Conservation (phyloP, 2,888 invertebrate species). For the Perithous albicinctus region DNA sequence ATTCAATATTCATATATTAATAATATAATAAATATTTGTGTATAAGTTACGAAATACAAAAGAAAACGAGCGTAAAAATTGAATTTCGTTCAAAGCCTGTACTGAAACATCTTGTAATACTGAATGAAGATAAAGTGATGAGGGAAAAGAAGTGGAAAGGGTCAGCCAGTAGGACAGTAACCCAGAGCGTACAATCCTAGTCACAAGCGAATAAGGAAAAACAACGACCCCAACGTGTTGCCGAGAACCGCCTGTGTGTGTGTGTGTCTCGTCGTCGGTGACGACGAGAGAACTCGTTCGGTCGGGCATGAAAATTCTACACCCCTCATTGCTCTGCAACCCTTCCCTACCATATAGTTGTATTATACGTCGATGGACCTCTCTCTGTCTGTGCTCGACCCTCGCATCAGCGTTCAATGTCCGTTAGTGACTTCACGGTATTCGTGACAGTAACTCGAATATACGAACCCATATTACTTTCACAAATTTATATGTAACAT, state of each 20-base stretch:
- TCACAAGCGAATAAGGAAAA: slow-evolving; percentile 67
- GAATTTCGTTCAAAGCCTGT: neutral
- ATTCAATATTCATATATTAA: neutral
- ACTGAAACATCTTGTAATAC: neutral
- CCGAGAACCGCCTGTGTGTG: slow-evolving; percentile 85
- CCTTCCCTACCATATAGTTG: slow-evolving; percentile 61
- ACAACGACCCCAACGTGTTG: slow-evolving; percentile 86
- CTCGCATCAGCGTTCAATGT: slow-evolving; percentile 51
- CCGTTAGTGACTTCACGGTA: slow-evolving; percentile 52
- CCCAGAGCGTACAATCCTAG: neutral
- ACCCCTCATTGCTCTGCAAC: slow-evolving; percentile 77
- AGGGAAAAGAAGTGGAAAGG: slow-evolving; percentile 85
- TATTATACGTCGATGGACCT: slow-evolving; percentile 73
- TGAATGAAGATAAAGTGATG: slow-evolving; percentile 79
- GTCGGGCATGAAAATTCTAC: slow-evolving; percentile 79
- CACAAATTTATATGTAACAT: neutral
- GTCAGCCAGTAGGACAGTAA: slow-evolving; percentile 81
- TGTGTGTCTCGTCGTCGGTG: slow-evolving; percentile 77
- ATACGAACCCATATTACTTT: neutral
- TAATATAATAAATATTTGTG: neutral
- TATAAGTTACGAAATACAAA: neutral
- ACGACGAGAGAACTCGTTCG: slow-evolving; percentile 68
- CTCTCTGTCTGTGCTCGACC: slow-evolving; percentile 56
- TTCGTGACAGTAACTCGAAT: slow-evolving; percentile 36
- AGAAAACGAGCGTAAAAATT: neutral